Conservation (phyloP, 2,888 invertebrate species). For the Nemurella pictetii region DNA sequence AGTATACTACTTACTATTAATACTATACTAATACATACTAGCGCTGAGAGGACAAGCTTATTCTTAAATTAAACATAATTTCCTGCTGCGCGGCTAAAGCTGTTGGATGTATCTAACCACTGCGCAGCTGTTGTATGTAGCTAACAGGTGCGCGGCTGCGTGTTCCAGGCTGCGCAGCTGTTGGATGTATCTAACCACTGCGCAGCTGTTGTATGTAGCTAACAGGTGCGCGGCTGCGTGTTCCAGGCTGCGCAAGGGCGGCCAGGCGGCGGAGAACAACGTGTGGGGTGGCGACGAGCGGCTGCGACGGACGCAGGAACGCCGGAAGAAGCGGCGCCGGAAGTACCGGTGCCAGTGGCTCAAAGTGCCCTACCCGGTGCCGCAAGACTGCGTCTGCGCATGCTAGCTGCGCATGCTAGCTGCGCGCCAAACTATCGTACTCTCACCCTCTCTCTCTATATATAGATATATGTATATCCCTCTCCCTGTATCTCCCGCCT, state of each 20-base stretch:
- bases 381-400: constrained; percentile 49
- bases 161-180: neutral
- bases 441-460: neutral
- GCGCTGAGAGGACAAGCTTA: too few relatives aligned
- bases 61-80: too few relatives aligned
- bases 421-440: neutral
- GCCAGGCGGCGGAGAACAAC: constrained; percentile 39
- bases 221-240: neutral
- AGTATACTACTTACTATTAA: too few relatives aligned
- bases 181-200: too few relatives aligned
- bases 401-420: constrained; percentile 38
- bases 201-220: too few relatives aligned
- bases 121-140: too few relatives aligned
- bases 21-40: too few relatives aligned
- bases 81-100: too few relatives aligned
- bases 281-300: constrained; percentile 43
- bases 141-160: neutral
- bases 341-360: constrained; percentile 48
- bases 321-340: constrained; percentile 43
- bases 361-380: constrained; percentile 49
- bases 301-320: constrained; percentile 38
- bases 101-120: too few relatives aligned
- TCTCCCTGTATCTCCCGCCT: too few relatives aligned
- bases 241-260: constrained; percentile 44
- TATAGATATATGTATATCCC: neutral